Conservation (phyloP, 2,113 vertebrate species). For the Percopsis transmontana region DNA sequence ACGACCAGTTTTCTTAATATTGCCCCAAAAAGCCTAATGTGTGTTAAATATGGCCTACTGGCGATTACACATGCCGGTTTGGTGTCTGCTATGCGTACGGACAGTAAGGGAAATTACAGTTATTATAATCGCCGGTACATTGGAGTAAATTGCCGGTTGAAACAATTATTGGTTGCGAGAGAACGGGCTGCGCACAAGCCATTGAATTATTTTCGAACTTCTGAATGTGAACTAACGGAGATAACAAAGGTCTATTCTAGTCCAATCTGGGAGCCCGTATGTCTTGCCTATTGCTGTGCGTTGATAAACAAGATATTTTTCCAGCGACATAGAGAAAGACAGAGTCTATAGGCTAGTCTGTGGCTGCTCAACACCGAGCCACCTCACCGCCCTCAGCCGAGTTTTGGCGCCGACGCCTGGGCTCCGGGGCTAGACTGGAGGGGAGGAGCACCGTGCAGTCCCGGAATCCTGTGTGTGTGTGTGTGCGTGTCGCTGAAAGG, state of each 20-base stretch:
- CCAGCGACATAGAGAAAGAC: constrained; percentile 9
- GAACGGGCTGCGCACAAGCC: neutral
- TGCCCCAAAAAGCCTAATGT: too few relatives aligned
- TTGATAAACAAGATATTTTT: constrained; percentile 37
- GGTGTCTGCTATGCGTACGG: too few relatives aligned
- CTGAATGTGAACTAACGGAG: neutral
- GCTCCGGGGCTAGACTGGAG: constrained; percentile 36
- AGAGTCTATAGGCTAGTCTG: neutral
- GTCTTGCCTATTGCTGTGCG: constrained; percentile 21
- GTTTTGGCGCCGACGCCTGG: constrained; percentile 54
- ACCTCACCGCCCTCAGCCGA: constrained; percentile 6
- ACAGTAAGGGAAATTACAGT: too few relatives aligned
- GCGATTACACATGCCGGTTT: too few relatives aligned
- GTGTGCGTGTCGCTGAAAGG: neutral
- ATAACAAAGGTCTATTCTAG: constrained; percentile 11
- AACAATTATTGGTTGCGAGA: too few relatives aligned
- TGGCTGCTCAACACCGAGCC: constrained; percentile 2
- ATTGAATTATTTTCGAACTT: neutral
- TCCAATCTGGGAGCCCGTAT: constrained; percentile 22
- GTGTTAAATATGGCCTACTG: too few relatives aligned
- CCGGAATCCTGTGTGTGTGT: constrained; percentile 8
- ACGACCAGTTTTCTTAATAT: neutral
- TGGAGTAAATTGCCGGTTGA: too few relatives aligned
- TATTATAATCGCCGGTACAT: too few relatives aligned
- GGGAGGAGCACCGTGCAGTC: constrained; percentile 39